phyloP scores from a whole-genome alignment of 1,140 invertebrate genomes.

The Hydropsyche tenuis region DNA sequence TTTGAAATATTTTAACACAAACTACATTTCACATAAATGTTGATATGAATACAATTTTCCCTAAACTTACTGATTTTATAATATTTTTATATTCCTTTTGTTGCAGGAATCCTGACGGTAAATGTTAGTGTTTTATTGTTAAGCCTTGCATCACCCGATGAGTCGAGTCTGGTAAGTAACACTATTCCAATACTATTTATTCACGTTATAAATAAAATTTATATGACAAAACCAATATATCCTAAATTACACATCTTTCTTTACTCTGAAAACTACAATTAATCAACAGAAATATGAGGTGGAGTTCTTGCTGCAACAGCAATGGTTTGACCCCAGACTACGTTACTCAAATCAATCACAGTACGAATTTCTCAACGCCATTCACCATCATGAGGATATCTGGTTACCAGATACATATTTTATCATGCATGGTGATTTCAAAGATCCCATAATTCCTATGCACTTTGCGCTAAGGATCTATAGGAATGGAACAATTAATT shows the following conservation, averaged over 20 bases:
- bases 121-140: slow-evolving; percentile 92
- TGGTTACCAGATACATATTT: slow-evolving; percentile 95
- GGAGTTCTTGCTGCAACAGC: slow-evolving; percentile 88
- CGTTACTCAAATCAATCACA: slow-evolving; percentile 84
- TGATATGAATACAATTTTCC: too few relatives aligned
- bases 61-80: too few relatives aligned
- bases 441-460: slow-evolving; percentile 87
- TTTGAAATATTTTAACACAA: too few relatives aligned
- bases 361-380: slow-evolving; percentile 87
- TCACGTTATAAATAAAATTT: too few relatives aligned
- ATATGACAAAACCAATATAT: neutral
- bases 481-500: slow-evolving; percentile 90
- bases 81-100: slow-evolving; percentile 43
- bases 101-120: slow-evolving; percentile 86
- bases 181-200: neutral
- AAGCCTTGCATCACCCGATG: slow-evolving; percentile 91
- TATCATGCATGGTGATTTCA: slow-evolving; percentile 94
- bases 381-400: slow-evolving; percentile 87
- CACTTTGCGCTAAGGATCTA: slow-evolving; percentile 90
- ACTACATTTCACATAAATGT: too few relatives aligned
- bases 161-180: slow-evolving; percentile 87
- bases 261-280: too few relatives aligned
- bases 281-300: slow-evolving; percentile 89
- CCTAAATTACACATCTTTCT: neutral
- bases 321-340: slow-evolving; percentile 88